A percentile compares a stretch with the other conserved stretches of the same genome.
These are phyloP conservation scores for Vulpes vulpes DNA, from an alignment of 2,113 vertebrate species.

Conservation along the genomic window DNA sequence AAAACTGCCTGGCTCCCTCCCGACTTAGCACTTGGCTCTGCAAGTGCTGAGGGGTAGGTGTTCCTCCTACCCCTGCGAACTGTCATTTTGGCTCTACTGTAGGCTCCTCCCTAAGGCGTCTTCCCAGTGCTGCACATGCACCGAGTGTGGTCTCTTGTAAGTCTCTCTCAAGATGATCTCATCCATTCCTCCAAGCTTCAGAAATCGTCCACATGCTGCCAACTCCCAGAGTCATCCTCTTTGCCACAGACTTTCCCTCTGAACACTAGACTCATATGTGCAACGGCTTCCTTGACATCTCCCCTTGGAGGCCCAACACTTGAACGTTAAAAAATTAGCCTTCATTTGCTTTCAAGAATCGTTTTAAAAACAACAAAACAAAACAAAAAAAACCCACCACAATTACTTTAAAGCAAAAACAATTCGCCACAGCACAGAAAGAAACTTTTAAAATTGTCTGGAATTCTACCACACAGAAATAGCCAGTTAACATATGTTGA, in stretches of 20 bases:
- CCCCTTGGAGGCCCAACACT: background rate
- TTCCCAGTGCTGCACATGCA: too few species aligned
- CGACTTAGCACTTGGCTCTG: background rate
- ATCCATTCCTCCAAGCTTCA: background rate
- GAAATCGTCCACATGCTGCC: background rate
- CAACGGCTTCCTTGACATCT: background rate
- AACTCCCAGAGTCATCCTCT: background rate
- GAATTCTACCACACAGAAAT: background rate
- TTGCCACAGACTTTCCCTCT: background rate
- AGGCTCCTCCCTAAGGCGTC: background rate
- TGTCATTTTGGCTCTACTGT: rapidly evolving
- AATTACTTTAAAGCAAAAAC: constrained; percentile 49
- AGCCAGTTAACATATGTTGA: background rate
- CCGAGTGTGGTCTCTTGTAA: rapidly evolving
- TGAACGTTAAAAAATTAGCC: background rate
- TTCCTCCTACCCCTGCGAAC: background rate
- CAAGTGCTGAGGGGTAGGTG: background rate
- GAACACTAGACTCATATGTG: background rate
- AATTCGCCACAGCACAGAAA: background rate
- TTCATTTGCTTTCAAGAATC: background rate
- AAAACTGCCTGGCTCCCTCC: background rate
- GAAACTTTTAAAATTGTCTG: background rate
- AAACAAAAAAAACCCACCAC: too few species aligned
- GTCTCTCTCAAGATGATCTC: background rate
- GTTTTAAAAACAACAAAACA: background rate